Conservation (phyloP, 2,888 invertebrate species). For the Autographa pulchrina region DNA sequence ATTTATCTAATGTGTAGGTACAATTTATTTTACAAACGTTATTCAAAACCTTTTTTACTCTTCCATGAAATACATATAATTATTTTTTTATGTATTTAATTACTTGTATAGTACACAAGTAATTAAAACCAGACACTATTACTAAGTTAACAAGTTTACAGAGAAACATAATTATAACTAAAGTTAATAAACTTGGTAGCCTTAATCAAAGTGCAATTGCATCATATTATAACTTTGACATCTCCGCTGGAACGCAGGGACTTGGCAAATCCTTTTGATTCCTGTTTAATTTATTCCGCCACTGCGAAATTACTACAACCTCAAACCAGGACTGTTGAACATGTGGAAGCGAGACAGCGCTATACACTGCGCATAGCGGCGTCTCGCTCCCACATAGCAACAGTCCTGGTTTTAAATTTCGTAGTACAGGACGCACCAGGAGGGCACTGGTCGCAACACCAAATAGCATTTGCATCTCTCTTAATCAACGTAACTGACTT, state of each 20-base stretch:
- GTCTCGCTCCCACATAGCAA: no score
- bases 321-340: no score
- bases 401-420: no score
- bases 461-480: constrained; percentile 7
- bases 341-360: no score
- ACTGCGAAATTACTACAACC: background rate
- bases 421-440: no score
- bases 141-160: background rate
- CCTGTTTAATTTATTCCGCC: constrained; percentile 28
- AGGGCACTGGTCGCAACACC: background rate
- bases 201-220: constrained; percentile 60
- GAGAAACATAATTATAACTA: constrained; percentile 13
- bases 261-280: constrained; percentile 23
- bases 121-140: background rate
- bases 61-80: no score
- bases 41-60: no score
- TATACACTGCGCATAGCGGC: no score
- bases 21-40: no score
- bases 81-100: no score
- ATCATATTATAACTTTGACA: constrained; percentile 42
- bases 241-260: background rate
- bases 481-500: constrained; percentile 12
- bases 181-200: constrained; percentile 12
- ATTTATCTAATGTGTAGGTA: no score
- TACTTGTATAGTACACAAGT: no score